Evolutionary conservation across 2,888 invertebrate species (phyloP).

Genomic region (Yponomeuta sedellus): DNA sequence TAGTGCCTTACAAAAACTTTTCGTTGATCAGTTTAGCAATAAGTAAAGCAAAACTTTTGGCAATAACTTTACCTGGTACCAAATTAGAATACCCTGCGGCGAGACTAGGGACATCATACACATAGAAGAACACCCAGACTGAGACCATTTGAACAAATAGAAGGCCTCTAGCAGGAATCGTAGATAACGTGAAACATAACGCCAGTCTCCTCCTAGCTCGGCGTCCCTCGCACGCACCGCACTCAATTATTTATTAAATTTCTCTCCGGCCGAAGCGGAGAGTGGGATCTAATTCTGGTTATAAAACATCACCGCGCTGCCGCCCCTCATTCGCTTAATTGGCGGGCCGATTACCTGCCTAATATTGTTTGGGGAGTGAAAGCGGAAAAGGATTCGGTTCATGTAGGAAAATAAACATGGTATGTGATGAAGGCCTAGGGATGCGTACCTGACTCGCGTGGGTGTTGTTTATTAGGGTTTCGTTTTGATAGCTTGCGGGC

Average conservation of each 20-base stretch:
- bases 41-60: too few species aligned
- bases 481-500: too few species aligned
- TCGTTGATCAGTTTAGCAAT: too few species aligned
- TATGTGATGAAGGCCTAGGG: not conserved
- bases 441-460: not conserved
- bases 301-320: not conserved
- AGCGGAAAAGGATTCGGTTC: not conserved
- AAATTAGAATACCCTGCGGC: too few species aligned
- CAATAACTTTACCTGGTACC: too few species aligned
- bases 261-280: not conserved
- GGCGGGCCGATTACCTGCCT: not conserved
- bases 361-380: not conserved
- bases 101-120: too few species aligned
- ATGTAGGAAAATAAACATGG: not conserved
- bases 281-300: not conserved
- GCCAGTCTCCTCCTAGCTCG: not conserved
- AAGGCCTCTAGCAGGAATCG: too few species aligned
- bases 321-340: not conserved
- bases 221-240: not conserved
- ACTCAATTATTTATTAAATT: constrained; percentile 1
- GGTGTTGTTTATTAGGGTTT: too few species aligned
- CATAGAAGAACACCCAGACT: too few species aligned
- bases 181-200: not conserved
- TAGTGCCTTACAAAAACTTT: too few species aligned
- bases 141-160: too few species aligned